Evolutionary conservation across 2,797 vertebrate genomes (phyloP).

Genomic region (Melanotaenia maccullochi): DNA sequence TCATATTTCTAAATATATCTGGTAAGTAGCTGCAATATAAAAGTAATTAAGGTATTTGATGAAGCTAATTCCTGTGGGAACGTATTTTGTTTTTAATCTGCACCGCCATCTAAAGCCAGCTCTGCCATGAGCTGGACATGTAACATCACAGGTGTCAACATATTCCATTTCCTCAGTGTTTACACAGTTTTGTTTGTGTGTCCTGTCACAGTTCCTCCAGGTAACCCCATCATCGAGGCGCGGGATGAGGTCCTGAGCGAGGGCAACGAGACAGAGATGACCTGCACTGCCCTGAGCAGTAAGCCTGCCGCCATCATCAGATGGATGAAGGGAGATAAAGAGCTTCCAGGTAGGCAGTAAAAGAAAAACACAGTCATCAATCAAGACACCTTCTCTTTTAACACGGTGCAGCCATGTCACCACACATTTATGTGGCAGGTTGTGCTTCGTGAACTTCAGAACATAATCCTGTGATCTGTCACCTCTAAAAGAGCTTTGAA

Average conservation of each 20-base stretch:
- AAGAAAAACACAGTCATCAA: slow-evolving; percentile 19
- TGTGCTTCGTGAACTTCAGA: slow-evolving; percentile 6
- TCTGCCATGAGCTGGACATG: neutral
- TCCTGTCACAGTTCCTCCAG: slow-evolving; percentile 87
- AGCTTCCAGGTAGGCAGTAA: slow-evolving; percentile 84
- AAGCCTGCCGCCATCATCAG: slow-evolving; percentile 92
- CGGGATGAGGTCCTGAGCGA: slow-evolving; percentile 90
- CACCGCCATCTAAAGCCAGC: neutral
- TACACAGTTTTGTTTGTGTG: slow-evolving; percentile 36
- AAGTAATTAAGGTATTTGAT: neutral
- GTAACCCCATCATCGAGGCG: slow-evolving; percentile 91
- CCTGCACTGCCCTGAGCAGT: slow-evolving; percentile 94
- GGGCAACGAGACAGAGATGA: slow-evolving; percentile 95
- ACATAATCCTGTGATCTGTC: slow-evolving; percentile 1
- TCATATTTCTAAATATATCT: neutral
- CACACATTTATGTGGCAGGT: neutral
- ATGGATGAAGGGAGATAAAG: slow-evolving; percentile 95
- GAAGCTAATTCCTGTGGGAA: no score
- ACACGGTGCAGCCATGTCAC: neutral
- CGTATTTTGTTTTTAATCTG: neutral
- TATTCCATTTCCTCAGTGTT: slow-evolving; percentile 22
- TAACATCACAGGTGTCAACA: neutral
- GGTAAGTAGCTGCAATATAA: neutral
- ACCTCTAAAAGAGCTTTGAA: neutral
- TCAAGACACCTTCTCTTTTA: slow-evolving; percentile 9